Evolutionary conservation across 2,113 vertebrate genomes (phyloP), one percentile per base, ranked within the genome.

Genomic region (Agelaius phoeniceus): DNA sequence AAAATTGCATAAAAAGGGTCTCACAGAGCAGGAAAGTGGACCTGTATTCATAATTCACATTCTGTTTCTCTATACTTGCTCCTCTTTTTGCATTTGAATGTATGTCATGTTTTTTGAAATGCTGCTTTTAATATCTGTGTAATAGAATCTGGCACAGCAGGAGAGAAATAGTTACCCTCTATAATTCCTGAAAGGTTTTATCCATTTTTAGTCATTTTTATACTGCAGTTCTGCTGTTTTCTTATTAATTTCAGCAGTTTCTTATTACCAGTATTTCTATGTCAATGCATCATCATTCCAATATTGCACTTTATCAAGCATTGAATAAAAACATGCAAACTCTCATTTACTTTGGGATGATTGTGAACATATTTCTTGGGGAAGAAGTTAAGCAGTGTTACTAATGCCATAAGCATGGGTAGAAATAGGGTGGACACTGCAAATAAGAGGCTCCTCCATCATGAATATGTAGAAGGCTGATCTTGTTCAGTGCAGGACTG

Each of bases 71-170:
- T 79, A 11, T 78, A 39, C 5, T 93, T 75, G 28, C 57, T 93
- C 23, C 26, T 24, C 37, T 85, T 62, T 82, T 57, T 72, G 37
- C 37, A 82, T 91, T 69, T 91, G 62, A 72, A 66, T 89, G 15
- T 66, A 39, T 41, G 33, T 49, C 37, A 31, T 75, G 54, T 43
- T 87, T 91, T 58, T 84, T 94, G 51, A 95, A 93, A 91, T 93
- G 62, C 54, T 89, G 49, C 54, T 96, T 92, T 89, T 96, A 95
- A 75, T 95, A 85, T 89, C 37, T 85, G 20, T 72, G 58, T 77
- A 67, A 68, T 61, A 82, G 57, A 75, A 73, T 93, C 74, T 84
- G 44, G 26, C 74, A 91, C 84, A 84, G 74, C 57, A 68, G 73
- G 76, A 95, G 37, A 68, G 46, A 87, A 84, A 39, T 82, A 52